Conservation (phyloP, 1,140 invertebrate genomes). For the Acromyrmex echinatior region DNA sequence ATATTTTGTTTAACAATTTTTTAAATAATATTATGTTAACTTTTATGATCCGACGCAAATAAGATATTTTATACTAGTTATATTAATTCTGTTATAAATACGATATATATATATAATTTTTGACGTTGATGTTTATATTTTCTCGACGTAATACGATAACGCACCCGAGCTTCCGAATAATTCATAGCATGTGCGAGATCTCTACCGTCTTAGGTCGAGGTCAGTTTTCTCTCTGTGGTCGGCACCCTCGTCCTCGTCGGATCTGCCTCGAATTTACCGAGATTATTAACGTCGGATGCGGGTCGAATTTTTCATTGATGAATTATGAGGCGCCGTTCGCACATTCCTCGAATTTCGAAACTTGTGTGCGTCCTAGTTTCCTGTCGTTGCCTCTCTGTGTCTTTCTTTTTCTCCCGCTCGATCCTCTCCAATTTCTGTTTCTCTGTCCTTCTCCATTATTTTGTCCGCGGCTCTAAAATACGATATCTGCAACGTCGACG, state of each 20-base stretch:
- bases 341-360: constrained; percentile 58
- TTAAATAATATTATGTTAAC: too few relatives aligned
- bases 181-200: constrained; percentile 30
- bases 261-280: constrained; percentile 38
- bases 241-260: neutral
- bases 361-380: constrained; percentile 62
- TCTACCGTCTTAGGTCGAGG: constrained; percentile 61
- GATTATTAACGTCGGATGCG: constrained; percentile 67
- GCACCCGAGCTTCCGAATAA: neutral
- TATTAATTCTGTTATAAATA: neutral
- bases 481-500: constrained; percentile 50
- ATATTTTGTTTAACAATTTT: too few relatives aligned
- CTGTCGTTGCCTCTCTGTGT: neutral
- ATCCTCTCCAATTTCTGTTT: constrained; percentile 1
- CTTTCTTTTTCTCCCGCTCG: neutral
- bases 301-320: constrained; percentile 76
- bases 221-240: constrained; percentile 42
- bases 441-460: neutral
- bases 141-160: constrained; percentile 19
- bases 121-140: neutral
- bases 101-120: neutral
- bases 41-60: too few relatives aligned
- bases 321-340: constrained; percentile 68
- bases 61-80: neutral
- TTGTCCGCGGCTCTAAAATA: constrained; percentile 43